Evolutionary conservation across 2,797 vertebrate species (phyloP).

Genomic region (Halcyon leucocephala): DNA sequence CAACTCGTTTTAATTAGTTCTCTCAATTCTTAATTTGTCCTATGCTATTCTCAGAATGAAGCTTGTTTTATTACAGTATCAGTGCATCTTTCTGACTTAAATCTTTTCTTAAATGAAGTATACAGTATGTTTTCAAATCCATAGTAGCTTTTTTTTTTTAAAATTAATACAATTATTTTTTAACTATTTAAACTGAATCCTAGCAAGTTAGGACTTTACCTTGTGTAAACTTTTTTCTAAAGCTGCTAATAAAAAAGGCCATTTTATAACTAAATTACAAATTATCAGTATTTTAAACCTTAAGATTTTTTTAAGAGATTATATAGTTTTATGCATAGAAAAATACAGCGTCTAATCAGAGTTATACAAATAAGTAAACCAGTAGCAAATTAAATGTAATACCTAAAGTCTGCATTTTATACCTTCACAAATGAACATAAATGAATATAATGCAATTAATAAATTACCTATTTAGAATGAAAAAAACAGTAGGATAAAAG

Average conservation of each 20-base stretch:
- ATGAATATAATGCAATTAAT: background rate
- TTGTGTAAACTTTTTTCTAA: background rate
- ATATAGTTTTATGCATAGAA: background rate
- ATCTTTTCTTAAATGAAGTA: background rate
- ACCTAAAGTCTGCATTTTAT: background rate
- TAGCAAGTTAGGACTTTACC: background rate
- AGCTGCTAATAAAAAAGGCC: background rate
- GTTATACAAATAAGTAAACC: background rate
- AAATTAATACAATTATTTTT: background rate
- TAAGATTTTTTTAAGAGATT: background rate
- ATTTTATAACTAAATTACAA: background rate
- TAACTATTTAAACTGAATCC: background rate
- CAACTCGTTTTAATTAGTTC: constrained; percentile 41
- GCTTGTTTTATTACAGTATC: background rate
- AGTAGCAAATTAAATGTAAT: background rate
- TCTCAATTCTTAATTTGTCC: background rate
- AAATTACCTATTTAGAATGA: background rate
- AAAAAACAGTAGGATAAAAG: background rate
- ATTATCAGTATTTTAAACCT: background rate
- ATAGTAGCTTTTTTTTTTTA: background rate
- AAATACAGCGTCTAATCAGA: background rate
- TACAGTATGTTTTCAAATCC: background rate
- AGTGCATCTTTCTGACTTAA: background rate
- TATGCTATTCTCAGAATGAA: background rate
- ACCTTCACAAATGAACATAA: background rate